Conservation (phyloP, 2,113 vertebrate genomes). For the Phyllostomus discolor region DNA sequence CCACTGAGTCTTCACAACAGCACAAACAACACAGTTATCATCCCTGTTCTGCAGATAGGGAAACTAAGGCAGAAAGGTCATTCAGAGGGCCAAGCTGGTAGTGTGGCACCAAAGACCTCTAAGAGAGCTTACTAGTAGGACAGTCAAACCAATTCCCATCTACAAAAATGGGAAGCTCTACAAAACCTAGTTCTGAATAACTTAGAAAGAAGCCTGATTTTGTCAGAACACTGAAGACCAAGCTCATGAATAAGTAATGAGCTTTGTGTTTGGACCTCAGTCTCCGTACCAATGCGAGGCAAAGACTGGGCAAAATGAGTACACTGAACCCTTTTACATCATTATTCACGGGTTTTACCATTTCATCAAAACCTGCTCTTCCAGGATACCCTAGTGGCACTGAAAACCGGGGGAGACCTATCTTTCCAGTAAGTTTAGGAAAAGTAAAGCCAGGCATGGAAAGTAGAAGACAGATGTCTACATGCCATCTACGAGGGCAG, state of each 20-base stretch:
- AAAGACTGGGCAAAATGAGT: neutral
- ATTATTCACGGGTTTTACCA: neutral
- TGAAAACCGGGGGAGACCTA: neutral
- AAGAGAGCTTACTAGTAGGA: neutral
- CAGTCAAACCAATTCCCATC: neutral
- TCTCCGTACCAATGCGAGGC: neutral
- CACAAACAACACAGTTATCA: neutral
- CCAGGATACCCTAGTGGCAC: neutral
- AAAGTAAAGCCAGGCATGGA: neutral
- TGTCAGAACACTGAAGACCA: neutral
- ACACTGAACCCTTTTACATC: neutral
- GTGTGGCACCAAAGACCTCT: neutral
- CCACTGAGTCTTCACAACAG: neutral
- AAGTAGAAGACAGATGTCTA: neutral
- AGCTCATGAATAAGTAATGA: neutral
- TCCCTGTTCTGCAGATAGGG: neutral
- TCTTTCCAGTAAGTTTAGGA: neutral
- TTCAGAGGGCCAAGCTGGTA: neutral
- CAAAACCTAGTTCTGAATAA: neutral
- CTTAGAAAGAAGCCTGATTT: neutral
- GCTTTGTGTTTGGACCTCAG: neutral
- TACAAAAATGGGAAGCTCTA: neutral
- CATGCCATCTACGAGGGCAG: accelerated
- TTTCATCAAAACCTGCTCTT: neutral
- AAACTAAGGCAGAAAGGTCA: neutral